Evolutionary conservation across 2,797 vertebrate species (phyloP).

Genomic region (Gymnodraco acuticeps): DNA sequence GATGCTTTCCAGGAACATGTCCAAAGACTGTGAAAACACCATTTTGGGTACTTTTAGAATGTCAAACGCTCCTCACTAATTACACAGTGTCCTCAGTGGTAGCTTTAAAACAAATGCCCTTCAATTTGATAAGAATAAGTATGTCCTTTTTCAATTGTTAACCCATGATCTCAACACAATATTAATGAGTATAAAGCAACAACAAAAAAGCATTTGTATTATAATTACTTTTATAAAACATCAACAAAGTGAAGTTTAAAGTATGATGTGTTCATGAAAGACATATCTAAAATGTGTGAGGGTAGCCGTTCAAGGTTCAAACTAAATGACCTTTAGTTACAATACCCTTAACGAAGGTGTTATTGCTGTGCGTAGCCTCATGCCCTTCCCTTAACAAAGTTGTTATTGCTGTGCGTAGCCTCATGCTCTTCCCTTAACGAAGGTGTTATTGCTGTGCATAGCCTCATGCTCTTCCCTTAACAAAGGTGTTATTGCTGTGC

Average conservation of each 20-base stretch:
- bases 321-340: background rate
- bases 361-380: rapidly evolving
- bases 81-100: background rate
- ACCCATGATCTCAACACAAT: background rate
- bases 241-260: background rate
- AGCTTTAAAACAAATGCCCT: too few relatives aligned
- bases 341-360: background rate
- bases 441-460: too few relatives aligned
- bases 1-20: too few relatives aligned
- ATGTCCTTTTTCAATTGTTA: background rate
- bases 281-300: background rate
- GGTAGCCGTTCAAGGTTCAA: too few relatives aligned
- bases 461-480: background rate
- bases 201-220: background rate
- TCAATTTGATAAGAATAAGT: background rate
- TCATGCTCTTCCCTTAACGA: background rate
- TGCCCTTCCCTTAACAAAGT: too few relatives aligned
- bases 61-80: background rate
- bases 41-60: background rate
- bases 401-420: too few relatives aligned
- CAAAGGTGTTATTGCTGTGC: too few relatives aligned
- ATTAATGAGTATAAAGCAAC: background rate
- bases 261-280: background rate
- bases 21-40: too few relatives aligned
- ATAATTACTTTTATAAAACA: background rate